Percentiles rank a stretch among this genome's conserved stretches.
These are phyloP conservation scores for Corythornis vintsioides DNA, from an alignment of 2,113 vertebrate species.

Conservation along the genomic window DNA sequence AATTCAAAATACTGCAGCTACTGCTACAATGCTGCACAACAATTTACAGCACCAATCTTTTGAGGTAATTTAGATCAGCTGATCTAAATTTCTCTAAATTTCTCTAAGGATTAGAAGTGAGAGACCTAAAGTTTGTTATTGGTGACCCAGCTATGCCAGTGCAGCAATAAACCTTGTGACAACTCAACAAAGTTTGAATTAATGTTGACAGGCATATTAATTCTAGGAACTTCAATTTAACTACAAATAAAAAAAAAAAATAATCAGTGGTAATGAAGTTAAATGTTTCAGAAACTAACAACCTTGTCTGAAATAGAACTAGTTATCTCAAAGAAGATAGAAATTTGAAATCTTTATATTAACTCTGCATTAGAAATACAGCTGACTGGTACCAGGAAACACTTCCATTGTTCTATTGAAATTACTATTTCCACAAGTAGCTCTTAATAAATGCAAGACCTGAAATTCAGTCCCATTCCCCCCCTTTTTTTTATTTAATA, in stretches of 20 bases:
- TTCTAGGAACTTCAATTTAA: neutral
- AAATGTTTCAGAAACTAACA: neutral
- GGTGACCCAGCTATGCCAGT: neutral
- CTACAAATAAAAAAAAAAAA: neutral
- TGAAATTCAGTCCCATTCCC: neutral
- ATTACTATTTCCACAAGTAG: neutral
- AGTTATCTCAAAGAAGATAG: neutral
- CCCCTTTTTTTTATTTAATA: accelerated
- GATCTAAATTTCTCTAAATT: neutral
- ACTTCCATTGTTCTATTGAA: neutral
- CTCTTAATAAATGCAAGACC: neutral
- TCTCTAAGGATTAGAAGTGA: neutral
- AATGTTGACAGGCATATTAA: neutral
- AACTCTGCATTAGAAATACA: neutral
- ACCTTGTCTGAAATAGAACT: too few species aligned
- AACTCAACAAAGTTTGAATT: neutral
- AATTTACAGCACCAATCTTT: neutral
- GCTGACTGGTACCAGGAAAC: neutral
- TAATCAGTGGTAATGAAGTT: neutral
- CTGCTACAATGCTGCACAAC: neutral
- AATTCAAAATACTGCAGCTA: neutral
- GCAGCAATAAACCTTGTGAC: neutral
- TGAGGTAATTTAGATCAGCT: neutral
- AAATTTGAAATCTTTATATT: neutral
- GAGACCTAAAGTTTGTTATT: neutral